phyloP scores from a whole-genome alignment of 1,140 invertebrate species.

The Thaumetopoea pityocampa region DNA sequence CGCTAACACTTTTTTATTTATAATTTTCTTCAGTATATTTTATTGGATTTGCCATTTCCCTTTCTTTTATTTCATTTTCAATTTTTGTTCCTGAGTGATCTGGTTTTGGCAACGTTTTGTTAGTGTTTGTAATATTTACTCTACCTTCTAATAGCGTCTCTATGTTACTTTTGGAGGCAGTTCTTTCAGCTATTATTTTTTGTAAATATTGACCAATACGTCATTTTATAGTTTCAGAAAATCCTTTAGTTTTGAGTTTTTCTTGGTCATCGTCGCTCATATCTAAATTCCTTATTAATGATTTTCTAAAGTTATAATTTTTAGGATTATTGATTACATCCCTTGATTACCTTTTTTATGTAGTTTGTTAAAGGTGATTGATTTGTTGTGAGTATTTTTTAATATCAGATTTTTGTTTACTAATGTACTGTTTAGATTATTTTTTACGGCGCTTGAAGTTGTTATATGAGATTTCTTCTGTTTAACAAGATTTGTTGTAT shows the following conservation, averaged over 20 bases:
- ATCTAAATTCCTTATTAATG: constrained; percentile 33
- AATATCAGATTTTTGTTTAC: too few relatives aligned
- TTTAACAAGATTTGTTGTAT: constrained; percentile 4
- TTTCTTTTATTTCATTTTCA: too few relatives aligned
- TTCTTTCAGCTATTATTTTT: constrained; percentile 6
- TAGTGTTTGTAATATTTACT: neutral
- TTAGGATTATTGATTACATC: constrained; percentile 10
- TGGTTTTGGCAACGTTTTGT: too few relatives aligned
- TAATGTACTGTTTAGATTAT: too few relatives aligned
- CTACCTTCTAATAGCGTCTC: constrained; percentile 1
- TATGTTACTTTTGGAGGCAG: constrained; percentile 5
- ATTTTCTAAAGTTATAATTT: constrained; percentile 47
- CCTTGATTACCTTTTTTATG: constrained; percentile 17
- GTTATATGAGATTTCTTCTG: too few relatives aligned
- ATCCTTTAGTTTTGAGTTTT: constrained; percentile 22
- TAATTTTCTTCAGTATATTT: too few relatives aligned
- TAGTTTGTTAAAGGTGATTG: too few relatives aligned
- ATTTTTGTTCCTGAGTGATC: too few relatives aligned
- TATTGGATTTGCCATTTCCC: too few relatives aligned
- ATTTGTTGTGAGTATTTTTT: too few relatives aligned
- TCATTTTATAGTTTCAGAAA: constrained; percentile 40
- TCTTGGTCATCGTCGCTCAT: constrained; percentile 20
- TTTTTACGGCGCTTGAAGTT: too few relatives aligned
- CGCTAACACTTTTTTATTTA: too few relatives aligned
- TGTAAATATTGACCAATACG: constrained; percentile 40